Conservation (phyloP, 2,888 invertebrate species). For the Dinocampus coccinellae region DNA sequence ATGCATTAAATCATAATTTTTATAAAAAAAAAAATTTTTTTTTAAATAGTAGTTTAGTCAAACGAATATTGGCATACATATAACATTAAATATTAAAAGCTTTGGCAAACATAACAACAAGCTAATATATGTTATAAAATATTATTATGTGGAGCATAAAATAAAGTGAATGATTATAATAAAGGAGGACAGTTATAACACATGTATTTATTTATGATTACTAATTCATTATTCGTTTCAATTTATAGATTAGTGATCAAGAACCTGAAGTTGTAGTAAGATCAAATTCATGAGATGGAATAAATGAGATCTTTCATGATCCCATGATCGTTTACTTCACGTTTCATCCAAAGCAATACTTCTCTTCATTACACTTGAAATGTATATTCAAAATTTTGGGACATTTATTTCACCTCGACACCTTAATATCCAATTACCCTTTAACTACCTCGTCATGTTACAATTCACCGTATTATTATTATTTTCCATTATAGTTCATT, state of each 20-base stretch:
- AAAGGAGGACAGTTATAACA: slow-evolving; percentile 42
- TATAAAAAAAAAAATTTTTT: no score
- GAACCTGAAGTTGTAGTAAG: slow-evolving; percentile 40
- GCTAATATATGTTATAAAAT: slow-evolving; percentile 38
- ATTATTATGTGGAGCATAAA: slow-evolving; percentile 13
- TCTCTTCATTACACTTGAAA: neutral
- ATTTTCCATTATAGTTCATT: slow-evolving; percentile 7
- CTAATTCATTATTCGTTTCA: neutral
- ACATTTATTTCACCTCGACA: neutral
- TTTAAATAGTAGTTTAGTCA: no score
- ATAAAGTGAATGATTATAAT: slow-evolving; percentile 21
- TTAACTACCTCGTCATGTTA: neutral
- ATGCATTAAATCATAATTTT: slow-evolving; percentile 10
- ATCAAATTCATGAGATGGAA: neutral
- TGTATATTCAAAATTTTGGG: neutral
- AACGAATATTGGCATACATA: slow-evolving; percentile 54
- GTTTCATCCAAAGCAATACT: neutral
- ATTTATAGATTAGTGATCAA: slow-evolving; percentile 39
- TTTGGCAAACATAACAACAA: slow-evolving; percentile 47
- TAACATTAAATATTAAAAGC: slow-evolving; percentile 62
- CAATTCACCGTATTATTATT: slow-evolving; percentile 23
- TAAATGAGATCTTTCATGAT: slow-evolving; percentile 31
- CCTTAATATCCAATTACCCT: neutral
- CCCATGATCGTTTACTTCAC: slow-evolving; percentile 27
- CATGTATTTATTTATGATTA: slow-evolving; percentile 22